Conservation (phyloP, 2,888 invertebrate species). For the Chirona hameri region DNA sequence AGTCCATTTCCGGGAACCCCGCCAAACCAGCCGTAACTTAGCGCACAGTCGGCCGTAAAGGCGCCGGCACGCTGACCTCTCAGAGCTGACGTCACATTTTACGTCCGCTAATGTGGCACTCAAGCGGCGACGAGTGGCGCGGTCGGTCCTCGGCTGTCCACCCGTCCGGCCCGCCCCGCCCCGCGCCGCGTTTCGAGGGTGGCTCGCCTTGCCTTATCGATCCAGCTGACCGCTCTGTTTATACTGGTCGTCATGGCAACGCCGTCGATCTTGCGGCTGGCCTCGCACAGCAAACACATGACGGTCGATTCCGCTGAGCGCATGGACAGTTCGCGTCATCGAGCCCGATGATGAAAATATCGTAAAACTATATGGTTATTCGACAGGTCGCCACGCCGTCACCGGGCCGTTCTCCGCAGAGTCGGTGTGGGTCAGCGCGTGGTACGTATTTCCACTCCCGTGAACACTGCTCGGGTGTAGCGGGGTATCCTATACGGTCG, state of each 20-base stretch:
- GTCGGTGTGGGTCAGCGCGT: too few relatives aligned
- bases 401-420: too few relatives aligned
- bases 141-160: neutral
- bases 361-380: too few relatives aligned
- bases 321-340: neutral
- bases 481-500: too few relatives aligned
- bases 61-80: neutral
- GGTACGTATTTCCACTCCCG: too few relatives aligned
- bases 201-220: neutral
- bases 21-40: too few relatives aligned
- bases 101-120: neutral
- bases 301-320: neutral
- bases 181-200: neutral
- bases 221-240: neutral
- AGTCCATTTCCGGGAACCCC: too few relatives aligned
- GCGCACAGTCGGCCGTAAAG: too few relatives aligned
- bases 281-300: neutral
- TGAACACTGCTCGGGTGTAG: too few relatives aligned
- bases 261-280: neutral
- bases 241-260: neutral
- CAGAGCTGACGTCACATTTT: neutral
- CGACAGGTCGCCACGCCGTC: too few relatives aligned
- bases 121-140: neutral
- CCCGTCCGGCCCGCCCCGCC: neutral
- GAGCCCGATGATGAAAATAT: neutral